Percentiles rank a stretch among this genome's conserved stretches.
Conservation (phyloP, 2,888 invertebrate genomes). For the Caenorhabditis parvicauda region DNA sequence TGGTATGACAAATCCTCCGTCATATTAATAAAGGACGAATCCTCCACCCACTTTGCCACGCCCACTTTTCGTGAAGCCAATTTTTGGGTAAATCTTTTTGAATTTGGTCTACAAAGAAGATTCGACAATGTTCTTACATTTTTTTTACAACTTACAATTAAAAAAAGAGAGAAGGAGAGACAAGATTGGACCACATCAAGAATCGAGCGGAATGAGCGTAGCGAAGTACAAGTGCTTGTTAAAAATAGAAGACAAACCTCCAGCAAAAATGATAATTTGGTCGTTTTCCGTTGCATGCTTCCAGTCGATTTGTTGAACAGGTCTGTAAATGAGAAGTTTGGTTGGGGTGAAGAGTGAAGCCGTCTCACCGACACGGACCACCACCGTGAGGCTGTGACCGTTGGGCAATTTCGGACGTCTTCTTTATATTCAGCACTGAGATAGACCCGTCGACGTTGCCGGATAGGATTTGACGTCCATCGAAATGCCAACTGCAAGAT, state of each 20-base stretch:
- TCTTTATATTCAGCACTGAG: conserved; percentile 84
- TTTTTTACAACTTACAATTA: too few relatives aligned
- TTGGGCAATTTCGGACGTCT: conserved; percentile 58
- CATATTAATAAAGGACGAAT: too few relatives aligned
- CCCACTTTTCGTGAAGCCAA: too few relatives aligned
- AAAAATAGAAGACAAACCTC: conserved; percentile 30
- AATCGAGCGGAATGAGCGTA: background rate
- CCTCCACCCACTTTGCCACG: too few relatives aligned
- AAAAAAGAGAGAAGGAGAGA: too few relatives aligned
- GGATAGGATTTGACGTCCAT: conserved; percentile 95
- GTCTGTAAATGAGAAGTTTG: conserved; percentile 7
- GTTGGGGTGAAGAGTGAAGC: background rate
- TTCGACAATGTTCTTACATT: too few relatives aligned
- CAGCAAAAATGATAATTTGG: conserved; percentile 55
- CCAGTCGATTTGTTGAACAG: conserved; percentile 57
- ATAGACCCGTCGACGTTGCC: conserved; percentile 89
- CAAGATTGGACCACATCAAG: too few relatives aligned
- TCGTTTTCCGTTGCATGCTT: conserved; percentile 50
- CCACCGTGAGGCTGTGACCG: conserved; percentile 48
- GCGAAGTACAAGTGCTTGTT: background rate
- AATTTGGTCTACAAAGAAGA: too few relatives aligned
- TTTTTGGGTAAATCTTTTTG: too few relatives aligned
- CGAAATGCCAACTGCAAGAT: conserved; percentile 81
- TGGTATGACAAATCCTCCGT: too few relatives aligned
- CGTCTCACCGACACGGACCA: conserved; percentile 35